phyloP scores from a whole-genome alignment of 64 coral and sea anemone species.

The Orbicella faveolata region DNA sequence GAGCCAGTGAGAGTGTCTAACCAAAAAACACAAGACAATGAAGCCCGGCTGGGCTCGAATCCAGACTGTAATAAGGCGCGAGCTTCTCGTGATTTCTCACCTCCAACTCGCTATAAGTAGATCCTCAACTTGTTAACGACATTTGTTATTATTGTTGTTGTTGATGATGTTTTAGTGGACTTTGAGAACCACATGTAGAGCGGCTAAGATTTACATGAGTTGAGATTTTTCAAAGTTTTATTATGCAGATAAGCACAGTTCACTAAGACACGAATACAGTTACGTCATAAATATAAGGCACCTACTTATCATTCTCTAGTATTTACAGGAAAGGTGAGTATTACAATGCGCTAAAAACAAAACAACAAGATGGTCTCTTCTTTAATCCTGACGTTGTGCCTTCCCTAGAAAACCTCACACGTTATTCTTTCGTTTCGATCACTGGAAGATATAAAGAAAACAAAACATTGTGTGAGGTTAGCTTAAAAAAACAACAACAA shows the following conservation, averaged over 20 bases:
- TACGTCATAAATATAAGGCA: neutral
- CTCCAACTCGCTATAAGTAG: too few relatives aligned
- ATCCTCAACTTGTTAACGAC: too few relatives aligned
- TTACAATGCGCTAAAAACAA: neutral
- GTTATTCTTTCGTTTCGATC: conserved; percentile 35
- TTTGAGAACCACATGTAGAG: too few relatives aligned
- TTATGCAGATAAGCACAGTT: neutral
- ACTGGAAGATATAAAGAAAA: conserved; percentile 15
- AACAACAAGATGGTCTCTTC: neutral
- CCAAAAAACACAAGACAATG: too few relatives aligned
- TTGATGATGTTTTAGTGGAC: too few relatives aligned
- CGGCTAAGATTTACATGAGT: too few relatives aligned
- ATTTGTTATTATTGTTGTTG: too few relatives aligned
- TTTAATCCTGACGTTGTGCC: neutral
- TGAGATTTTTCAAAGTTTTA: neutral
- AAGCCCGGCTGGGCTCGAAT: too few relatives aligned
- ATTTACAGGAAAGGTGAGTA: neutral
- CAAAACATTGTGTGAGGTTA: neutral
- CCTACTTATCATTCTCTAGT: neutral
- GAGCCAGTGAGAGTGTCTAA: too few relatives aligned
- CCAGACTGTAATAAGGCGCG: too few relatives aligned
- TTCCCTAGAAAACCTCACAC: neutral
- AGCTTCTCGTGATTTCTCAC: too few relatives aligned
- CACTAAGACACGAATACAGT: neutral
- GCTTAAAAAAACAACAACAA: too few relatives aligned